phyloP scores from a whole-genome alignment of 2,113 vertebrate genomes.

The Peromyscus maniculatus region DNA sequence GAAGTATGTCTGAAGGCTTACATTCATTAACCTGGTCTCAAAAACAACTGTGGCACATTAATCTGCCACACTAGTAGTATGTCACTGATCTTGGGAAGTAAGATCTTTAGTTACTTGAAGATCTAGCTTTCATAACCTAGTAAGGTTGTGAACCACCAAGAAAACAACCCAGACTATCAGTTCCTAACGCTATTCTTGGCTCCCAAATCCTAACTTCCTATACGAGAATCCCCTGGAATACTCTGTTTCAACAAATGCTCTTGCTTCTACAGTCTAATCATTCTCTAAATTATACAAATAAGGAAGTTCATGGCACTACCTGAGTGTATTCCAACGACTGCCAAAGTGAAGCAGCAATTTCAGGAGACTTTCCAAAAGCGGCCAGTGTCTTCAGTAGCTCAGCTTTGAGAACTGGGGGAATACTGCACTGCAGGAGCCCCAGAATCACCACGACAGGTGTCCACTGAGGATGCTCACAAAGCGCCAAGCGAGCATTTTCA shows the following conservation, averaged over 20 bases:
- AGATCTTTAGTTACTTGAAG: neutral
- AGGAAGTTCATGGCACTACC: slow-evolving; percentile 84
- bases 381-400: slow-evolving; percentile 94
- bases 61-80: neutral
- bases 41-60: neutral
- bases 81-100: neutral
- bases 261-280: neutral
- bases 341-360: slow-evolving; percentile 98
- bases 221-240: neutral
- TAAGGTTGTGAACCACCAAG: neutral
- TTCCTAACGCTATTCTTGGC: neutral
- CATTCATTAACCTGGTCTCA: neutral
- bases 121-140: neutral
- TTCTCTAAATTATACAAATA: neutral
- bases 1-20: neutral
- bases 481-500: slow-evolving; percentile 96
- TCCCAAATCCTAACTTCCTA: neutral
- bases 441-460: slow-evolving; percentile 97
- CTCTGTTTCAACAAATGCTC: neutral
- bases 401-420: slow-evolving; percentile 95
- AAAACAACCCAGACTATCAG: neutral
- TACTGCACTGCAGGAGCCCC: slow-evolving; percentile 96
- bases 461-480: slow-evolving; percentile 99
- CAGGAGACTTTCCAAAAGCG: slow-evolving; percentile 97
- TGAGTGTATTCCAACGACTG: slow-evolving; percentile 98